These are phyloP conservation scores for Anthophora plumipes DNA, from an alignment of 2,888 invertebrate species.

Conservation along the genomic window DNA sequence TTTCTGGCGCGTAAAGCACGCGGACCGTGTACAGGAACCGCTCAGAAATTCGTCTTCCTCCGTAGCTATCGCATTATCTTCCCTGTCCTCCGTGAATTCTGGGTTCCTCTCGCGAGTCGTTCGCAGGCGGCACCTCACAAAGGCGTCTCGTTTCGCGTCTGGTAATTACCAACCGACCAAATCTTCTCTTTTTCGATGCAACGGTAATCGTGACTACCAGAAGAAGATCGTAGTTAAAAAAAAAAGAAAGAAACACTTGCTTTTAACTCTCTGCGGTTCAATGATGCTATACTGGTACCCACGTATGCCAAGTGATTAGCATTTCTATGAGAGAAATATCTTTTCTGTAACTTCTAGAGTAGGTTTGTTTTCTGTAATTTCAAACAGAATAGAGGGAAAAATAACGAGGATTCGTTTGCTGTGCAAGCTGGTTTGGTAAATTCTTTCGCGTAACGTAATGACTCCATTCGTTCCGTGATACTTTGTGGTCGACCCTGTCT, in stretches of 20 bases:
- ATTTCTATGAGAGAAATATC: no score
- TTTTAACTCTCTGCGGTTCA: background rate
- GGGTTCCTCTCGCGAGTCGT: conserved; percentile 31
- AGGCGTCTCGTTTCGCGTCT: conserved; percentile 59
- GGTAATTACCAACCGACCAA: conserved; percentile 68
- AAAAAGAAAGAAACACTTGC: background rate
- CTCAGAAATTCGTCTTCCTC: conserved; percentile 62
- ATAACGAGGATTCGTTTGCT: background rate
- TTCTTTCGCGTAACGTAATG: background rate
- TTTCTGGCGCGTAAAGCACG: conserved; percentile 9
- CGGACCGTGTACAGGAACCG: conserved; percentile 44
- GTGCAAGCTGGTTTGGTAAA: background rate
- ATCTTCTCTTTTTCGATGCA: conserved; percentile 34
- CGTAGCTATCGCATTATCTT: conserved; percentile 63
- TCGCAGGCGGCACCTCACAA: conserved; percentile 60
- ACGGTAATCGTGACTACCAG: conserved; percentile 49
- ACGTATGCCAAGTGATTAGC: no score
- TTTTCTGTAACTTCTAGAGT: no score
- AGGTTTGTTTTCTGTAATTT: no score
- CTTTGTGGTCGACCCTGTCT: background rate
- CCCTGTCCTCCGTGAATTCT: conserved; percentile 51
- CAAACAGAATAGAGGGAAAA: background rate
- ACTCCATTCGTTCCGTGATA: background rate
- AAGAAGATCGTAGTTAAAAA: conserved; percentile 20
- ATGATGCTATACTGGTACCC: no score